Base-by-base conservation (phyloP, 1,140 invertebrate genomes). In the Cyphomyrmex costatus region DNA sequence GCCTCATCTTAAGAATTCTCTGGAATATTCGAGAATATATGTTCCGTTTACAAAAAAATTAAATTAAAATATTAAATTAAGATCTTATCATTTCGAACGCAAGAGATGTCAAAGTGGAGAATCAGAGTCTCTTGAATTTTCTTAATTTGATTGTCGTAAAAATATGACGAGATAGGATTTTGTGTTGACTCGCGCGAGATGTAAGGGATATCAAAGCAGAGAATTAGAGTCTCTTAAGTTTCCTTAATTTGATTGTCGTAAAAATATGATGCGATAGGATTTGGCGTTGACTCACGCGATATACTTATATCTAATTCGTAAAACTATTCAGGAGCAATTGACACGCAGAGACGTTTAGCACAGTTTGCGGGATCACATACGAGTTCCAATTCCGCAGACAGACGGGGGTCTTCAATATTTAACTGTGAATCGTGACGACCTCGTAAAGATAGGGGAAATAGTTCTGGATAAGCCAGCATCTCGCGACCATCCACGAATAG, bases 381-480 rank as follows among this genome's bases (percentile, higher is more conserved):
- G 49, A 56, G 16, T 68, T 80, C 16, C 16, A 80, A 70, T 60
- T 19, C 10, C 14, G 63, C 49, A 51, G 65, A 88, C 68, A 71
- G 58, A 27, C 53, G n/a, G 6, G 61, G 42, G 16, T 51, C 24
- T 30, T 68, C 60, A 65, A 88, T 90, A 88, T 88, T 84, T 88
- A 91, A 88, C 84, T 42, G 61, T 58, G 74, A 19, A 49, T 46
- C 63, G 36, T 83, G 71, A 83, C 65, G 76, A 73, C 24, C 66
- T 86, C 78, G 83, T 91, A 88, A 90, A 90, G 78, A 76, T 74
- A 79, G 19, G 27, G 73, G 77, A 88, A 87, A 85, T 78, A 74
- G 74, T 65, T 33, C 24, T 12, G 53, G 65, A 89, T 90, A 90
- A 90, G 63, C 73, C 61, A 58, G 42, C 58, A 88, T 88, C 77